These are phyloP conservation scores for Drosophila seguyi DNA, from an alignment of 1,140 invertebrate species.

Conservation along the genomic window DNA sequence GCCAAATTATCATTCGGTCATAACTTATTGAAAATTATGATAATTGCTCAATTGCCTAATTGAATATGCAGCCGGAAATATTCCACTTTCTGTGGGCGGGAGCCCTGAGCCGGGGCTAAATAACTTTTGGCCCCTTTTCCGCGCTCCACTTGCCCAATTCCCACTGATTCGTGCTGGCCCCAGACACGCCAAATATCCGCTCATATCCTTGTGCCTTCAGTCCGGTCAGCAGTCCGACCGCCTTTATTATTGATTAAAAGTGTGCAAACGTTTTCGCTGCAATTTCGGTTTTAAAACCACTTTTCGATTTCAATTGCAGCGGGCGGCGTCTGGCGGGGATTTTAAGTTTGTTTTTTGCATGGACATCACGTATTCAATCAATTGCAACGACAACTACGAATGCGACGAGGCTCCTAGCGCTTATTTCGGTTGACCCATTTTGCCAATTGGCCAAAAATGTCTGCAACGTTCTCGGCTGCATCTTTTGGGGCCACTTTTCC, in stretches of 20 bases:
- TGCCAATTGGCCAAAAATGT: conserved; percentile 74
- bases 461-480: conserved; percentile 61
- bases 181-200: conserved; percentile 61
- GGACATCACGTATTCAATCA: conserved; percentile 83
- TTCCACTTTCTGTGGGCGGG: conserved; percentile 9
- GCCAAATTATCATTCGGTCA: conserved; percentile 44
- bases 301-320: conserved; percentile 65
- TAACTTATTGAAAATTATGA: conserved; percentile 60
- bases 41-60: conserved; percentile 62
- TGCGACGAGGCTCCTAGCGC: conserved; percentile 24
- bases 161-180: conserved; percentile 1
- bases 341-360: conserved; percentile 83
- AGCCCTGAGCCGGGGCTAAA: conserved; percentile 10
- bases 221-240: neutral
- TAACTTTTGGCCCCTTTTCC: conserved; percentile 4
- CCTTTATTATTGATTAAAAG: conserved; percentile 79
- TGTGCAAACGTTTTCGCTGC: conserved; percentile 81
- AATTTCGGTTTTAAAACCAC: conserved; percentile 82
- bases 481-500: conserved; percentile 47
- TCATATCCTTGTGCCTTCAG: conserved; percentile 11
- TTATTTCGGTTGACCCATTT: conserved; percentile 81
- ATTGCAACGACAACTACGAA: conserved; percentile 71
- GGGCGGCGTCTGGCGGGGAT: conserved; percentile 40
- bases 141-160: conserved; percentile 22
- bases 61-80: conserved; percentile 50